Evolutionary conservation across 2,113 vertebrate species (phyloP).

Genomic region (Coptodon bakossiorum): DNA sequence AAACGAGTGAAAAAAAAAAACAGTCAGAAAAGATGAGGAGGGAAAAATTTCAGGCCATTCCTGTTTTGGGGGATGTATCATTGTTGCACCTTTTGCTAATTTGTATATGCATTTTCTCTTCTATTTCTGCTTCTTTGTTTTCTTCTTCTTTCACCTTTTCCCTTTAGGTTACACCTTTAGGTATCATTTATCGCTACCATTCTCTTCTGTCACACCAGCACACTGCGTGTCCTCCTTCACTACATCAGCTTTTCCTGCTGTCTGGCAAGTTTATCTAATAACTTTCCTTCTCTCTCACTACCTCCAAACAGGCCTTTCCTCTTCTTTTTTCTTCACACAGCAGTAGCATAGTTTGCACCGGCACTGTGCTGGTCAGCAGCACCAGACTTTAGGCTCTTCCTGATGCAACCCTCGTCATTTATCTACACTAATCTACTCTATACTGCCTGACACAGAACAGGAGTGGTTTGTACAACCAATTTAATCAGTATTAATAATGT

Average conservation of each 20-base stretch:
- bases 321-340: background rate
- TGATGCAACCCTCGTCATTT: rapidly evolving
- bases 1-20: background rate
- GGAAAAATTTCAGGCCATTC: background rate
- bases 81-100: background rate
- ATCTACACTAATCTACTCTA: background rate
- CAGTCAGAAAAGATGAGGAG: background rate
- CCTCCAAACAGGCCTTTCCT: background rate
- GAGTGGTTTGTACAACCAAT: background rate
- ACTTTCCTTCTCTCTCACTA: background rate
- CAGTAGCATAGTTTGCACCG: background rate
- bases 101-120: background rate
- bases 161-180: background rate
- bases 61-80: background rate
- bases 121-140: background rate
- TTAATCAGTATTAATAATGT: background rate
- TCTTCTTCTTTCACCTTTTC: background rate
- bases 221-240: background rate
- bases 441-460: background rate
- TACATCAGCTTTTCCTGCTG: background rate
- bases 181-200: background rate
- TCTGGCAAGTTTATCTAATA: background rate
- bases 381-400: background rate
- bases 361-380: background rate
- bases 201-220: background rate